These are phyloP conservation scores for Axea sp. DNA, from an alignment of 2,888 invertebrate species.

Conservation along the genomic window DNA sequence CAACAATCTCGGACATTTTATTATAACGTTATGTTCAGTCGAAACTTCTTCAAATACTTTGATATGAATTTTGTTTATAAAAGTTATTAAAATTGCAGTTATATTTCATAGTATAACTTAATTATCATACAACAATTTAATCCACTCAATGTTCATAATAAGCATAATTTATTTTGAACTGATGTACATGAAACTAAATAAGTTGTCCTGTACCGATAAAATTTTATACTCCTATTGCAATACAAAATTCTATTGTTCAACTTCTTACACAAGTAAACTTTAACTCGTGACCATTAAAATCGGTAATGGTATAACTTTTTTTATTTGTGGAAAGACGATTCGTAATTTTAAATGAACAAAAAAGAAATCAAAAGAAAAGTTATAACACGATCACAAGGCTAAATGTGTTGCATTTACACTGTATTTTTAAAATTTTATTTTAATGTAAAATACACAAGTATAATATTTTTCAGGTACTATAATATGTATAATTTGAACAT, in stretches of 20 bases:
- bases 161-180: constrained; percentile 41
- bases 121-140: constrained; percentile 38
- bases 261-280: constrained; percentile 59
- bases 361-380: no score
- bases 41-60: constrained; percentile 33
- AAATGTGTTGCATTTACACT: no score
- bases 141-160: constrained; percentile 31
- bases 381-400: no score
- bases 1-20: constrained; percentile 26
- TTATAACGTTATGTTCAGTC: constrained; percentile 46
- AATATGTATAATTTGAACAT: no score
- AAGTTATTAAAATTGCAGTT: constrained; percentile 39
- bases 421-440: no score
- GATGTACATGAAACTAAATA: constrained; percentile 54
- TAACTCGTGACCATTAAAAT: constrained; percentile 64
- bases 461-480: no score
- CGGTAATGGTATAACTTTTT: constrained; percentile 58
- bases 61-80: constrained; percentile 43
- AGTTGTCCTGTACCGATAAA: constrained; percentile 44
- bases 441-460: no score
- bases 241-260: constrained; percentile 59
- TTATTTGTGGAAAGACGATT: constrained; percentile 37
- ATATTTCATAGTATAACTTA: no score
- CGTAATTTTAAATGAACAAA: constrained; percentile 43
- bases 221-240: constrained; percentile 46